Evolutionary conservation across 2,113 vertebrate species (phyloP).

Genomic region (Hystrix cristata): DNA sequence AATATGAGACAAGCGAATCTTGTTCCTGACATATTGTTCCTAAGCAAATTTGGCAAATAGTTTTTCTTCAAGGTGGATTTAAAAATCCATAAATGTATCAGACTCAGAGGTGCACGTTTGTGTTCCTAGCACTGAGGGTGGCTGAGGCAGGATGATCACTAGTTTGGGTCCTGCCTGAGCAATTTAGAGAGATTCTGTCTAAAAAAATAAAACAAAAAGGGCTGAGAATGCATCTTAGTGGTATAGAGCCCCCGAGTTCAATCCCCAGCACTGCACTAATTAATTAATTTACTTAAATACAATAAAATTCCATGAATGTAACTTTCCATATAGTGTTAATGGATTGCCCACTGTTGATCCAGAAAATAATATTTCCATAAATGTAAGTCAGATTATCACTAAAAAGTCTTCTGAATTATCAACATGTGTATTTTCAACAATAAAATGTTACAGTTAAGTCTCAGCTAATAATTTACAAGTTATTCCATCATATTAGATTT

Average conservation of each 20-base stretch:
- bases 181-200: not conserved
- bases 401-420: slow-evolving; percentile 38
- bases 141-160: not conserved
- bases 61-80: not conserved
- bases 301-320: not conserved
- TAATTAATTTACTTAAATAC: not conserved
- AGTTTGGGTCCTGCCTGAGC: not conserved
- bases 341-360: not conserved
- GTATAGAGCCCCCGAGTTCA: not conserved
- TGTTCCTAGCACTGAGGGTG: not conserved
- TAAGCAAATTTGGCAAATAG: slow-evolving; percentile 17
- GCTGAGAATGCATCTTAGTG: not conserved
- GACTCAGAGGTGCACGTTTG: not conserved
- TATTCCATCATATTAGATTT: slow-evolving; percentile 2
- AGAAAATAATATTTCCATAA: slow-evolving; percentile 27
- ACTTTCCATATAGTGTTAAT: not conserved
- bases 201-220: not conserved
- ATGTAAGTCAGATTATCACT: slow-evolving; percentile 22
- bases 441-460: slow-evolving; percentile 29
- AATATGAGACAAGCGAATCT: not conserved
- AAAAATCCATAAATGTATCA: not conserved
- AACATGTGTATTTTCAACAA: not conserved
- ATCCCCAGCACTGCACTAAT: not conserved
- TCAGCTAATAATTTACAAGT: not conserved
- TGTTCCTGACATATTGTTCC: not conserved